Conservation (phyloP, 2,113 vertebrate genomes). For the Glaucomys volans region DNA sequence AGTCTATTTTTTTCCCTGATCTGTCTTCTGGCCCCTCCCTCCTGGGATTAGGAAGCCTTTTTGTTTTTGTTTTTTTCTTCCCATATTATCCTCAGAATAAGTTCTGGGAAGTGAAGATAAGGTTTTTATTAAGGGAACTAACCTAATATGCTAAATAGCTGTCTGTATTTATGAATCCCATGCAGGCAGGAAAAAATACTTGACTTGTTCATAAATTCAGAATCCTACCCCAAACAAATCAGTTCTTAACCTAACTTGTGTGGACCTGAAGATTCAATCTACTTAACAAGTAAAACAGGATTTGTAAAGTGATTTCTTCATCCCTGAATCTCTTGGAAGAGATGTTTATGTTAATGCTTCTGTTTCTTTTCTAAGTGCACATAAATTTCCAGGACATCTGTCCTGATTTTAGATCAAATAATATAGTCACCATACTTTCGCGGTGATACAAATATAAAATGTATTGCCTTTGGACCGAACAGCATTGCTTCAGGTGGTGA, state of each 20-base stretch:
- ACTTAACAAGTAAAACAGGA: slow-evolving; percentile 26
- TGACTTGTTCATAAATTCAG: not conserved
- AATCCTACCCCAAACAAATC: not conserved
- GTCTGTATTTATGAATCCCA: not conserved
- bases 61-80: not conserved
- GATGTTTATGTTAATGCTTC: not conserved
- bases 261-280: not conserved
- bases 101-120: not conserved
- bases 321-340: not conserved
- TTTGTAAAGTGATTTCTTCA: not conserved
- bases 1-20: not conserved
- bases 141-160: not conserved
- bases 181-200: not conserved
- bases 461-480: not conserved
- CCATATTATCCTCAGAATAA: not conserved
- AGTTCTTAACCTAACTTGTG: not conserved
- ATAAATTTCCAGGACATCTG: not conserved
- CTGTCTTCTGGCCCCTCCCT: not conserved
- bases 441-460: not conserved
- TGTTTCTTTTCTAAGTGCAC: not conserved
- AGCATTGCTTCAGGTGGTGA: slow-evolving; percentile 18
- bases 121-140: not conserved
- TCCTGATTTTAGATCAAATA: slow-evolving; percentile 48
- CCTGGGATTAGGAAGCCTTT: not conserved
- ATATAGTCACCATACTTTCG: not conserved